These are phyloP conservation scores for Camponotus fellah DNA, from an alignment of 2,888 invertebrate species.

Conservation along the genomic window DNA sequence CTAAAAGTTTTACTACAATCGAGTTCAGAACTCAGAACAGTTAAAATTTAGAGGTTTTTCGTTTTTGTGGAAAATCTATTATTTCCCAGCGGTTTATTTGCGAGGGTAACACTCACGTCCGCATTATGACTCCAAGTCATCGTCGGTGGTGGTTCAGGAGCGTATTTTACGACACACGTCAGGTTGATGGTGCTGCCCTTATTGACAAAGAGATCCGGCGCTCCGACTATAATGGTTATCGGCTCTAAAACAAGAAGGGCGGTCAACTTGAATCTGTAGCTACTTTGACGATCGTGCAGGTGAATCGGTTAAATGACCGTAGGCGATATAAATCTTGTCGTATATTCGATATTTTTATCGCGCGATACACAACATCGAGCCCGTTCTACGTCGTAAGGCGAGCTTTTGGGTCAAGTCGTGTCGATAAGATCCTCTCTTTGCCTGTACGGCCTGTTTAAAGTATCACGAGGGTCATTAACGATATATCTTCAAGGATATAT, in stretches of 20 bases:
- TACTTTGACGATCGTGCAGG: neutral
- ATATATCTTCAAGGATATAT: conserved; percentile 61
- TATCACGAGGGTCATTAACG: conserved; percentile 64
- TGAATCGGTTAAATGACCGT: conserved; percentile 17
- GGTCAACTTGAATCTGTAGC: neutral
- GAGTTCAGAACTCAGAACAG: neutral
- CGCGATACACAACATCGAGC: conserved; percentile 30
- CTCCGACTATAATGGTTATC: conserved; percentile 93
- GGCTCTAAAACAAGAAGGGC: conserved; percentile 89
- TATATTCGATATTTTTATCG: conserved; percentile 62
- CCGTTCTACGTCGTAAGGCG: conserved; percentile 25
- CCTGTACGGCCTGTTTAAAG: conserved; percentile 55
- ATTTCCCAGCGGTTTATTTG: neutral
- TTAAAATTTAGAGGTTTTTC: neutral
- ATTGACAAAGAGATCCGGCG: conserved; percentile 94
- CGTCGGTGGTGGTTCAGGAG: conserved; percentile 94
- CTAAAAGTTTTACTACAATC: conserved; percentile 1
- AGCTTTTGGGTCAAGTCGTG: conserved; percentile 72
- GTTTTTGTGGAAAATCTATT: neutral
- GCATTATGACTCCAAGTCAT: conserved; percentile 95
- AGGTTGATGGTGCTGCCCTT: conserved; percentile 95
- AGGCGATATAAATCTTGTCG: conserved; percentile 10
- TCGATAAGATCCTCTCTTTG: conserved; percentile 69
- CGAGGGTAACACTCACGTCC: conserved; percentile 85
- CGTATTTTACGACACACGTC: conserved; percentile 94